Evolutionary conservation across 2,888 invertebrate genomes (phyloP), one percentile per base, ranked within the genome.

Genomic region (Mythimna lalbum): DNA sequence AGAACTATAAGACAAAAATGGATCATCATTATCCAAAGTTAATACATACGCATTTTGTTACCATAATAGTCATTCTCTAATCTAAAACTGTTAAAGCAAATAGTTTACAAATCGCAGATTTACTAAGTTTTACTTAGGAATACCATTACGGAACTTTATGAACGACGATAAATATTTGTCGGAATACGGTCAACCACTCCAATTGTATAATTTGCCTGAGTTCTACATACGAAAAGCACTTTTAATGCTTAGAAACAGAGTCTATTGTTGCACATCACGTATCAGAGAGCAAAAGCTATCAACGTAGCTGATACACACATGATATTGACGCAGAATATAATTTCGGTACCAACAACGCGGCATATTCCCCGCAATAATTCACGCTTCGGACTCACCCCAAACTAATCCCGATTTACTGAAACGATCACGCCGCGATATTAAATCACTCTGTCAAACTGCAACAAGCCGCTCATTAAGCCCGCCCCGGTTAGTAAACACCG

Each of bases 371-470:
- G 90, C 91, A 91, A 93, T 93, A 93, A 93, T 89, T 94, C 91
- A 93, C 91, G 90, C 86, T 90, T 92, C 89, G 88, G 88, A 87
- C 90, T 89, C 90, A 87, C 88, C 90, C 92, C 89, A 86, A 90
- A 91, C 92, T 93, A 93, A 94, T 93, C 92, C 93, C 92, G 93
- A 93, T 93, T 93, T 93, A 93, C 90, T 93, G 93, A 92, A 94
- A 93, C 94, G 92, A 94, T 93, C 92, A 90, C 88, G 91, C 86
- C 79, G 80, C 91, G 90, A 92, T 93, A 94, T 93, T 95, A 94
- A 94, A 95, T 95, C 94, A 94, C 93, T 92, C 91, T 93, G 94
- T 95, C 94, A 94, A 92, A 93, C 92, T 94, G 93, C 93, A 93
- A 93, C 94, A 91, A 92, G 92, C 92, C 91, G 89, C 92, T 93